These are phyloP conservation scores for Andrena dorsata DNA, from an alignment of 2,888 invertebrate species.

Conservation along the genomic window DNA sequence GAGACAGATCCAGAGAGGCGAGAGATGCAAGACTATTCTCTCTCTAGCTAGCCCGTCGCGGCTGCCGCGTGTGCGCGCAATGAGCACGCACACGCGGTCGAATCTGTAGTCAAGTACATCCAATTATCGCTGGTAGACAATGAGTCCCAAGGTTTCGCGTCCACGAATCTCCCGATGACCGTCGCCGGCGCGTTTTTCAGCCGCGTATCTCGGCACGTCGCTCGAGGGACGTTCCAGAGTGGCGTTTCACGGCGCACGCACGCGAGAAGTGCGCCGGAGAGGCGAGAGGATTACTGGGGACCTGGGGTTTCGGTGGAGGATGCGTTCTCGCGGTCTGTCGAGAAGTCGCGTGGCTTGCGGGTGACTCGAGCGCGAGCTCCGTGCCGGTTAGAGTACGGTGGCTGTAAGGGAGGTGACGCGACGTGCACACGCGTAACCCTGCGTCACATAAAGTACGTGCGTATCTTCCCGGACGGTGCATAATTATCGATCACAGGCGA, in stretches of 20 bases:
- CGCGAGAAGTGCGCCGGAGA: background rate
- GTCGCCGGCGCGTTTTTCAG: constrained; percentile 36
- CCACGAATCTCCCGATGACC: constrained; percentile 70
- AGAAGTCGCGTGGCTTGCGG: too few species aligned
- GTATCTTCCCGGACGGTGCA: background rate
- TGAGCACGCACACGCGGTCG: constrained; percentile 33
- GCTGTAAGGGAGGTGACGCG: too few species aligned
- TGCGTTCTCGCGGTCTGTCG: too few species aligned
- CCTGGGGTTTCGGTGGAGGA: too few species aligned
- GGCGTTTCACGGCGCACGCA: background rate
- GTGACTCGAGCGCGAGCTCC: too few species aligned
- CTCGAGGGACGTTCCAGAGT: background rate
- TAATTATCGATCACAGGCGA: constrained; percentile 29
- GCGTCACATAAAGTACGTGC: background rate
- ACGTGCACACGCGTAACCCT: background rate
- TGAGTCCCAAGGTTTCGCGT: constrained; percentile 65
- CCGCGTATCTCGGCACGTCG: constrained; percentile 4
- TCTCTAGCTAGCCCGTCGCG: constrained; percentile 24
- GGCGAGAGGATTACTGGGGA: too few species aligned
- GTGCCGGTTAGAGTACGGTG: too few species aligned
- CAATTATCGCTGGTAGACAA: constrained; percentile 72
- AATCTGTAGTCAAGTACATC: constrained; percentile 56
- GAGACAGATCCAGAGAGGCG: constrained; percentile 55
- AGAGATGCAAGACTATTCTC: constrained; percentile 64
- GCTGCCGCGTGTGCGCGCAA: constrained; percentile 30